These are phyloP conservation scores for Minunthozetes semirufus DNA, from an alignment of 2,888 invertebrate genomes.

Conservation along the genomic window DNA sequence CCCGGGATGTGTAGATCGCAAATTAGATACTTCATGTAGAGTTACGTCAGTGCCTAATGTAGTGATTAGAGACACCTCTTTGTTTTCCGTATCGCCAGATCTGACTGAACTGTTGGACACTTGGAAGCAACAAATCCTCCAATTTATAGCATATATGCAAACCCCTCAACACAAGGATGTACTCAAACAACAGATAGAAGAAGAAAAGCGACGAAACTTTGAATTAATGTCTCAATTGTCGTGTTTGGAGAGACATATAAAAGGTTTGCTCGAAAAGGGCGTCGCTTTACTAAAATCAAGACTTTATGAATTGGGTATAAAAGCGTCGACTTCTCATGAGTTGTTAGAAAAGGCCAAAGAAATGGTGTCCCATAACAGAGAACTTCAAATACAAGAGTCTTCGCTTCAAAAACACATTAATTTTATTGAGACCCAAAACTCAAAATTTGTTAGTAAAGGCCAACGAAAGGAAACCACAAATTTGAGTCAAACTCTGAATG, in stretches of 20 bases:
- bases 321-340: slow-evolving; percentile 48
- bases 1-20: slow-evolving; percentile 85
- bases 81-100: slow-evolving; percentile 63
- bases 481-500: background rate
- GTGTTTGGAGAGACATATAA: slow-evolving; percentile 86
- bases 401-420: slow-evolving; percentile 73
- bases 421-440: slow-evolving; percentile 44
- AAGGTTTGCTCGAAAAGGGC: slow-evolving; percentile 82
- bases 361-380: slow-evolving; percentile 85
- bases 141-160: slow-evolving; percentile 75
- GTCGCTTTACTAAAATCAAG: slow-evolving; percentile 77
- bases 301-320: slow-evolving; percentile 81
- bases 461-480: background rate
- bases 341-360: slow-evolving; percentile 52
- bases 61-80: slow-evolving; percentile 26
- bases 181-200: slow-evolving; percentile 67
- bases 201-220: slow-evolving; percentile 67
- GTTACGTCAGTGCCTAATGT: slow-evolving; percentile 25
- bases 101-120: slow-evolving; percentile 61
- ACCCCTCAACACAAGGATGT: slow-evolving; percentile 65
- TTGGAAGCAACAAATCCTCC: slow-evolving; percentile 76
- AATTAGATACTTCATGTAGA: slow-evolving; percentile 54
- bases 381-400: slow-evolving; percentile 78
- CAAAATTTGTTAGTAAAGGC: background rate
- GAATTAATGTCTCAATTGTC: slow-evolving; percentile 57